Conservation (phyloP, 2,888 invertebrate species). For the Tipula confusa region DNA sequence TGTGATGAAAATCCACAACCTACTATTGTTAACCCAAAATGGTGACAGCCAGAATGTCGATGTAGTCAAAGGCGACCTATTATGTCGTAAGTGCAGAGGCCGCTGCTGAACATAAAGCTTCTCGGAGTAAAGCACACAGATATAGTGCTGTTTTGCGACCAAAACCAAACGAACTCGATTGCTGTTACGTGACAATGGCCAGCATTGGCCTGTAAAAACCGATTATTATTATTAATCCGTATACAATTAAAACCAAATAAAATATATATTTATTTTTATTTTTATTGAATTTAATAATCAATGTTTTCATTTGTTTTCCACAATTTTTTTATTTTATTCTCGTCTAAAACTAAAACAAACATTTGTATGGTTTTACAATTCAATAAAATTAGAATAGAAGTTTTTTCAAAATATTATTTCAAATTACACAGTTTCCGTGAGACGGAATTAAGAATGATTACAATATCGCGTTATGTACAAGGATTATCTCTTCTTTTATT, state of each 20-base stretch:
- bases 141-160: too few species aligned
- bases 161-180: too few species aligned
- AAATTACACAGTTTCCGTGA: not conserved
- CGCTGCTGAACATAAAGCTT: too few species aligned
- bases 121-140: too few species aligned
- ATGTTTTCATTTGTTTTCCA: not conserved
- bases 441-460: not conserved
- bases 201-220: not conserved
- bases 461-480: not conserved
- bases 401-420: not conserved
- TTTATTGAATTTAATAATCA: not conserved
- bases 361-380: constrained; percentile 12
- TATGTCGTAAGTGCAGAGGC: too few species aligned
- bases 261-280: not conserved
- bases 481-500: not conserved
- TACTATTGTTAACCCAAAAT: too few species aligned
- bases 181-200: not conserved
- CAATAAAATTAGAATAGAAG: not conserved
- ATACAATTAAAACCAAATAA: constrained; percentile 3
- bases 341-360: not conserved
- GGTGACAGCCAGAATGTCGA: too few species aligned
- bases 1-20: too few species aligned
- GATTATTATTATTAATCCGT: not conserved
- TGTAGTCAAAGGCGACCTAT: too few species aligned
- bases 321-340: not conserved